Percentiles rank a stretch among this genome's conserved stretches.
These are phyloP conservation scores for Brenthis hecate DNA, from an alignment of 2,888 invertebrate genomes.

Conservation along the genomic window DNA sequence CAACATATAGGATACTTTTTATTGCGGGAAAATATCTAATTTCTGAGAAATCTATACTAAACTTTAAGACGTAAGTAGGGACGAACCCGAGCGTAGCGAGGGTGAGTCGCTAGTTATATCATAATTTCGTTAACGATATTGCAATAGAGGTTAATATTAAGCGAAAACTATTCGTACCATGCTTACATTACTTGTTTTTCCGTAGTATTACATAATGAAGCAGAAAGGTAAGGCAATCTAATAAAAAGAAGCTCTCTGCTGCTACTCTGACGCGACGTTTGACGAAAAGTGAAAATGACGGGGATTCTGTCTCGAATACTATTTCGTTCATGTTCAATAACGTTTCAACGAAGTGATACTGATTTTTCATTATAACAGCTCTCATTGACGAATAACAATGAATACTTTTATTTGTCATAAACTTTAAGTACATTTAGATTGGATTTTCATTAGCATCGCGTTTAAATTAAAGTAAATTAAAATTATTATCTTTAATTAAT, in stretches of 20 bases:
- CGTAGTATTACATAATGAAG: constrained; percentile 1
- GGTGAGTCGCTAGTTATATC: background rate
- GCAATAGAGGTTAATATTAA: too few species aligned
- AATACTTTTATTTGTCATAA: background rate
- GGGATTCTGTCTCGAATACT: constrained; percentile 30
- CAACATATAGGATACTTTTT: too few species aligned
- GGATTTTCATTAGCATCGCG: too few species aligned
- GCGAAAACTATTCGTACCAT: too few species aligned
- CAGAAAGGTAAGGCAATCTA: constrained; percentile 22
- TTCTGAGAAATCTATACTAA: too few species aligned
- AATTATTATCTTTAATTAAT: too few species aligned
- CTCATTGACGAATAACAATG: background rate
- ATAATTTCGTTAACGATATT: background rate
- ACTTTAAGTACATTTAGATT: too few species aligned
- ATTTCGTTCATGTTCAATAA: constrained; percentile 35
- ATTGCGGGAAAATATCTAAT: too few species aligned
- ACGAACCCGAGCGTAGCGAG: too few species aligned
- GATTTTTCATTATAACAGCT: constrained; percentile 23
- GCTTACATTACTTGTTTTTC: background rate
- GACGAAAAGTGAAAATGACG: constrained; percentile 34
- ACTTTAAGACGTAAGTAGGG: too few species aligned
- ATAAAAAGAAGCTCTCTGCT: constrained; percentile 25
- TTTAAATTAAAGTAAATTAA: too few species aligned
- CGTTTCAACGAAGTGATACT: constrained; percentile 26
- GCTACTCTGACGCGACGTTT: constrained; percentile 19